These are phyloP conservation scores for Etheostoma nigrum DNA, from an alignment of 2,797 vertebrate genomes.

Conservation along the genomic window DNA sequence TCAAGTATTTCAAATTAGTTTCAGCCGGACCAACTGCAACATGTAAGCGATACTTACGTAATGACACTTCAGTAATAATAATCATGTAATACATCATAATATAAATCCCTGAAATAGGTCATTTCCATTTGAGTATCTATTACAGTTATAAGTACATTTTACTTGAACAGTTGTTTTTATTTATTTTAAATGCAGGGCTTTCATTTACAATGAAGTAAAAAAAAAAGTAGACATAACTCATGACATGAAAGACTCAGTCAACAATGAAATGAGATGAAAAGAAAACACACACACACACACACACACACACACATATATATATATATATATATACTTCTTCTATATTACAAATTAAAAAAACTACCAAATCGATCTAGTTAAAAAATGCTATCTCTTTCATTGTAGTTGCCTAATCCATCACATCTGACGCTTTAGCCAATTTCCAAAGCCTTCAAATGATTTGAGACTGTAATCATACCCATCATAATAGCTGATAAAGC, in stretches of 20 bases:
- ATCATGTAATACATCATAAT: background rate
- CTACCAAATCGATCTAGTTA: background rate
- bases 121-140: background rate
- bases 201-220: too few relatives aligned
- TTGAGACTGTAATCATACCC: background rate
- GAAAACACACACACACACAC: too few relatives aligned
- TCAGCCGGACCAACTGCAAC: background rate
- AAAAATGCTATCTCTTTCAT: background rate
- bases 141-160: background rate
- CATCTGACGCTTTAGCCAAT: background rate
- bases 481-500: background rate
- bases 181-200: background rate
- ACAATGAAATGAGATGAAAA: background rate
- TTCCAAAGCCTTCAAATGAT: background rate
- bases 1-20: background rate
- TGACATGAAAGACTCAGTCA: background rate
- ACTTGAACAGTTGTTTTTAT: background rate
- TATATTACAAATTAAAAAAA: background rate
- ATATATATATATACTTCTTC: background rate
- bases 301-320: too few relatives aligned
- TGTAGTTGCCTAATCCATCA: background rate
- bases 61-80: background rate
- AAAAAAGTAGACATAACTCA: background rate
- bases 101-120: background rate
- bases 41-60: background rate